phyloP scores from a whole-genome alignment of 2,797 vertebrate species.

The Aldrovandia affinis region DNA sequence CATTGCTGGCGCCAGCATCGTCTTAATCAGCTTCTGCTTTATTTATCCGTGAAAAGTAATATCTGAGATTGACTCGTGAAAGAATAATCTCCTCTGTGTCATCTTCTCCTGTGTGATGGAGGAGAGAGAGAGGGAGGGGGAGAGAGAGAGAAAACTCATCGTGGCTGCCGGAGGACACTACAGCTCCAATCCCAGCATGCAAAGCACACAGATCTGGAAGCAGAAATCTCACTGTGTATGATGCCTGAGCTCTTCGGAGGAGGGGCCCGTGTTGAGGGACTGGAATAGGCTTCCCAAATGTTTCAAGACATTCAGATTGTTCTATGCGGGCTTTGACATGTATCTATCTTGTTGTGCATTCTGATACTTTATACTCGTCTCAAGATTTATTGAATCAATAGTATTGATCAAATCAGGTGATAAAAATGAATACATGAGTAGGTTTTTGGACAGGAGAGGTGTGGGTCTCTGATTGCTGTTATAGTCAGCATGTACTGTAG shows the following conservation, averaged over 20 bases:
- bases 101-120: not conserved
- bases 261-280: too few relatives aligned
- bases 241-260: not conserved
- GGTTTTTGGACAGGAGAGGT: not conserved
- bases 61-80: slow-evolving; percentile 16
- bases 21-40: slow-evolving; percentile 1
- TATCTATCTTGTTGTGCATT: not conserved
- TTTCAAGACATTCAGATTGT: not conserved
- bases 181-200: not conserved
- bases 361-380: not conserved
- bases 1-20: not conserved
- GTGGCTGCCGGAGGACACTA: not conserved
- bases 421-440: not conserved
- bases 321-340: not conserved
- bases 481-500: not conserved
- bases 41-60: slow-evolving; percentile 13
- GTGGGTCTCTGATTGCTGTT: not conserved
- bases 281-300: too few relatives aligned
- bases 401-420: not conserved
- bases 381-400: not conserved
- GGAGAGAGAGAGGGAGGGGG: not conserved
- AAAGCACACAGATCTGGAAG: not conserved
- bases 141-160: not conserved
- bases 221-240: not conserved
- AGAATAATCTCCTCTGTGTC: not conserved